Conservation (phyloP, 2,113 vertebrate species). For the Sphaerodactylus townsendi region DNA sequence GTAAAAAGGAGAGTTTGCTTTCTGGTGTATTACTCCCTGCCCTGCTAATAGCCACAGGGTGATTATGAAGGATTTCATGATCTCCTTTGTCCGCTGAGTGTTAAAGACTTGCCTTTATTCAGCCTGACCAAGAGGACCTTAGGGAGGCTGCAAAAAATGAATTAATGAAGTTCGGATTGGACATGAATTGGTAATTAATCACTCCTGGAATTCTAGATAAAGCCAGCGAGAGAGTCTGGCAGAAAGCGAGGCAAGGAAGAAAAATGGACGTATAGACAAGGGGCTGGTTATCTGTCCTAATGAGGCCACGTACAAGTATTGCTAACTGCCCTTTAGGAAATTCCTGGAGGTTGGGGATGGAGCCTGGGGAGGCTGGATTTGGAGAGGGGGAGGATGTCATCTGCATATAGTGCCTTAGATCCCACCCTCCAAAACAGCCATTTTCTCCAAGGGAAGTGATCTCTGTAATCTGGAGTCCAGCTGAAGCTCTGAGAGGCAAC, state of each 20-base stretch:
- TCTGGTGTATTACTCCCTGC: constrained; percentile 39
- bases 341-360: too few species aligned
- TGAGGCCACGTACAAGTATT: background rate
- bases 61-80: constrained; percentile 71
- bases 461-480: too few species aligned
- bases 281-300: background rate
- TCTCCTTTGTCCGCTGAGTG: constrained; percentile 50
- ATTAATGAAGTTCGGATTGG: constrained; percentile 73
- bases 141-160: constrained; percentile 65
- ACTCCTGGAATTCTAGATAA: constrained; percentile 71
- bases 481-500: too few species aligned
- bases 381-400: too few species aligned
- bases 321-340: background rate
- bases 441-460: too few species aligned
- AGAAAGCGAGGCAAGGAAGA: background rate
- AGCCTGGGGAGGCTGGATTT: too few species aligned
- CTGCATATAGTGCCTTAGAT: too few species aligned
- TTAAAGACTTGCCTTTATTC: constrained; percentile 52
- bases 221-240: constrained; percentile 4
- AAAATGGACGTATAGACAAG: background rate
- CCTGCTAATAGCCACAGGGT: constrained; percentile 66
- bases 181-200: constrained; percentile 73
- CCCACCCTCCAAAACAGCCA: too few species aligned
- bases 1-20: background rate
- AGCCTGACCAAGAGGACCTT: constrained; percentile 45